Evolutionary conservation across 1,140 invertebrate species (phyloP), one percentile per base, ranked within the genome.

Genomic region (Pantala flavescens): DNA sequence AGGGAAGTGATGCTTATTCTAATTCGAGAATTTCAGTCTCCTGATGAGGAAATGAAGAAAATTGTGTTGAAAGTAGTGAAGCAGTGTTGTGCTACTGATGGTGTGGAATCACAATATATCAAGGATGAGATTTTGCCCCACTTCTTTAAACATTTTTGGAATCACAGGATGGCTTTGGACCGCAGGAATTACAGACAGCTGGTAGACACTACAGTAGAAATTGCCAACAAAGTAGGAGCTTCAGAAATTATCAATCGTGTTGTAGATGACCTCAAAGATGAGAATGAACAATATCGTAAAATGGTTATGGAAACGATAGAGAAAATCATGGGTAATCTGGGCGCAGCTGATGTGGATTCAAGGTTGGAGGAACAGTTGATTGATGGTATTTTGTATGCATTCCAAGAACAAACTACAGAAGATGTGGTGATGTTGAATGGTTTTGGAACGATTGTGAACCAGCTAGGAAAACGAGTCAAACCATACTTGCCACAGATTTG

Each of bases 241-340:
- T 97, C 96, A 0, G 98, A 99, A 87, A 99, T 99, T 75, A 97
- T 99, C 74, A 96, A 96, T 82, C 88, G 98, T 73, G 96, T 99
- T 70, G 98, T 99, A 0, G 98, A 99, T 80, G 98, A 99, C 84
- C 85, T 99, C 43, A 99, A 99, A 84, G 98, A 99, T 83, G 98
- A 99, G 85, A 98, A 99, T 83, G 98, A 99, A 83, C 96, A 98
- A 80, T 99, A 99, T 83, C 88, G 98, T 76, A 99, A 99, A 86
- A 99, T 99, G 98, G 98, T 99, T 0, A 99, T 99, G 96, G 98
- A 99, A 83, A 99, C 96, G 0, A 99, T 99, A 77, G 98, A 99
- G 82, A 99, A 99, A 83, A 95, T 99, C 75, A 96, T 99, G 89
- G 94, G 93, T 9, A 97, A 98, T 83, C 86, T 99, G 23, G 98